Base-by-base conservation (phyloP, 2,888 invertebrate genomes). In the Sinotaia quadrata region DNA sequence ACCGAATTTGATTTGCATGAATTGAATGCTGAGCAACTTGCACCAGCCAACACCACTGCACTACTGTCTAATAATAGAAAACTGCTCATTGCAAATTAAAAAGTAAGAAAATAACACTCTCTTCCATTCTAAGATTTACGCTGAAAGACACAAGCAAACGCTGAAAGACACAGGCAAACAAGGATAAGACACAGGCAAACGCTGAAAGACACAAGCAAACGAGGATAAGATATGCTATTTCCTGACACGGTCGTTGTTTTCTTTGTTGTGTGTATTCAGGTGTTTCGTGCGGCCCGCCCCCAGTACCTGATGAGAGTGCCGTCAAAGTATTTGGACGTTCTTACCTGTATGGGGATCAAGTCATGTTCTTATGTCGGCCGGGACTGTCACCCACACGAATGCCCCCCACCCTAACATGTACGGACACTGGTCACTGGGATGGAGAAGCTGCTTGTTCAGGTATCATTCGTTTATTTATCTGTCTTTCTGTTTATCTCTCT, bases 371-470 rank as follows among this genome's bases (percentile, higher is more conserved):
- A 62, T 87, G 87, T 75, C 73, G 84, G 12, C 77, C 79, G 15
- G 86, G 87, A 0, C 78, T 85, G 15, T 41, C 69, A 7, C 85
- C 87, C 4, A 71, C 71, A 15, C 71, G 73, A 52, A 73, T 73
- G 5, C 80, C 80, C 7, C 76, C 84, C 2, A 72, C 79, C 2
- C 70, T 86, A 70, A 87, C 90, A 4, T 93, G 93, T 77, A 83
- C 89, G 29, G 90, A 90, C 52, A 90, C 89, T 72, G 92, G 92
- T 76, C 74, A 84, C 18, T 91, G 91, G 91, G 90, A 90, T 76
- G 85, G 88, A 12, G 81, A 85, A 12, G 90, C 91, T 1, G 76
- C 80, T 2, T 91, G 91, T 75, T 78, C 84, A 52, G 84, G 86
- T 86, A 77, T 60, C n/a, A n/a, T n/a, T n/a, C n/a, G n/a, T n/a